Percentiles rank a stretch among this genome's conserved stretches.
phyloP scores from a whole-genome alignment of 1,140 invertebrate species.

The Paralvinella palmiformis region DNA sequence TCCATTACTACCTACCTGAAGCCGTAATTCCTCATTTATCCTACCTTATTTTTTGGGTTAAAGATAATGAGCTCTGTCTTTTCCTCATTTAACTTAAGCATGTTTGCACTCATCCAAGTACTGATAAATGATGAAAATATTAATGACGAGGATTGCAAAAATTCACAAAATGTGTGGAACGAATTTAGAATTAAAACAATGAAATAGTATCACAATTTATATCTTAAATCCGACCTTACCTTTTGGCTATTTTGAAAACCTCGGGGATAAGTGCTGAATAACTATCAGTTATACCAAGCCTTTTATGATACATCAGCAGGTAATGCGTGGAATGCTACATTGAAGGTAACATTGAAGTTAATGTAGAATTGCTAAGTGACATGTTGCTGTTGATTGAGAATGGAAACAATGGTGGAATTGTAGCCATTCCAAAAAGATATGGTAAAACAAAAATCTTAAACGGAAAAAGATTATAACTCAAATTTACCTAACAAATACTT shows the following conservation, averaged over 20 bases:
- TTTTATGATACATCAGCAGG: too few species aligned
- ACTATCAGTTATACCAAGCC: not conserved
- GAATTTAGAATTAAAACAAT: conserved; percentile 8
- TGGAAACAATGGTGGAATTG: conserved; percentile 28
- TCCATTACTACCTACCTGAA: too few species aligned
- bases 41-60: too few species aligned
- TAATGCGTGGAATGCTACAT: not conserved
- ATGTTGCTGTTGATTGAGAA: conserved; percentile 32
- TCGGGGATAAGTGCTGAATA: conserved; percentile 13
- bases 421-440: conserved; percentile 25
- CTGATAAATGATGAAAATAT: not conserved
- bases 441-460: conserved; percentile 31
- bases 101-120: too few species aligned
- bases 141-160: not conserved
- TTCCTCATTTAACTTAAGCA: too few species aligned
- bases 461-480: conserved; percentile 18
- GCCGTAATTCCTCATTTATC: too few species aligned
- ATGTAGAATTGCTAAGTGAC: conserved; percentile 18
- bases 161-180: not conserved
- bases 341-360: not conserved
- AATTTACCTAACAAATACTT: conserved; percentile 25
- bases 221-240: conserved; percentile 21
- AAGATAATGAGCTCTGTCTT: too few species aligned
- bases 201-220: conserved; percentile 21
- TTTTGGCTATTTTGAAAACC: conserved; percentile 25